Evolutionary conservation across 2,888 invertebrate genomes (phyloP).

Genomic region (Prenolepis imparis): DNA sequence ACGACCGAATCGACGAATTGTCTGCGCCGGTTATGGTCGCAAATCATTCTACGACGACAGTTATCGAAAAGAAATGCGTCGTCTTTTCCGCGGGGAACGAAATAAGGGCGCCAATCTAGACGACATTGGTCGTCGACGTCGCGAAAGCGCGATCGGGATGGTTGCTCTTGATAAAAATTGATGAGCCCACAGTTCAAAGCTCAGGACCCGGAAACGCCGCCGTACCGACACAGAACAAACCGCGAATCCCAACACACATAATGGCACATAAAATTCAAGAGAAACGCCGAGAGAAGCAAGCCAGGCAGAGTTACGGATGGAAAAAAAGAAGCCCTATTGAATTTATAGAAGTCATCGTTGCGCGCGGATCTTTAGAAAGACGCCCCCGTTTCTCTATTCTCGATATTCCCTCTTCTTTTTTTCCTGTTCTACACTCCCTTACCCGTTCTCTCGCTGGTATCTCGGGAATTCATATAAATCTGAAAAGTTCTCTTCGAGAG

Average conservation of each 20-base stretch:
- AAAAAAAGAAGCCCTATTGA: conserved; percentile 22
- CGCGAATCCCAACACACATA: conserved; percentile 36
- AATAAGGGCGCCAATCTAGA: conserved; percentile 40
- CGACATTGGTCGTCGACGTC: conserved; percentile 15
- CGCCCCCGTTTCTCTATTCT: conserved; percentile 31
- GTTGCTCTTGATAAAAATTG: conserved; percentile 39
- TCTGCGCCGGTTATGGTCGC: neutral
- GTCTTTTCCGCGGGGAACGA: conserved; percentile 10
- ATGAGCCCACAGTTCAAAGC: conserved; percentile 28
- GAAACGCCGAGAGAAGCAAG: conserved; percentile 15
- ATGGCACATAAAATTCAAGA: conserved; percentile 46
- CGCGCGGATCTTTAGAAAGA: conserved; percentile 47
- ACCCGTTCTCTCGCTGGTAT: conserved; percentile 18
- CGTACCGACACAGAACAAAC: conserved; percentile 30
- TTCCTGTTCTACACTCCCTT: conserved; percentile 12
- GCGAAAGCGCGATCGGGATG: conserved; percentile 23
- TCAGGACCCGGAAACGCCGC: neutral
- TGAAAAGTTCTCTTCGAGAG: conserved; percentile 38
- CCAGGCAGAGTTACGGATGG: neutral
- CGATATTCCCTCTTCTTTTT: conserved; percentile 15
- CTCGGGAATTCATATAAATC: conserved; percentile 54
- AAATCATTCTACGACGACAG: conserved; percentile 43
- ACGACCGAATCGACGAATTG: neutral
- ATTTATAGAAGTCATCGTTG: conserved; percentile 45
- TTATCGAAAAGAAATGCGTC: conserved; percentile 40